These are phyloP conservation scores for Rhinolophus ferrumequinum DNA, from an alignment of 2,113 vertebrate genomes.

Conservation along the genomic window DNA sequence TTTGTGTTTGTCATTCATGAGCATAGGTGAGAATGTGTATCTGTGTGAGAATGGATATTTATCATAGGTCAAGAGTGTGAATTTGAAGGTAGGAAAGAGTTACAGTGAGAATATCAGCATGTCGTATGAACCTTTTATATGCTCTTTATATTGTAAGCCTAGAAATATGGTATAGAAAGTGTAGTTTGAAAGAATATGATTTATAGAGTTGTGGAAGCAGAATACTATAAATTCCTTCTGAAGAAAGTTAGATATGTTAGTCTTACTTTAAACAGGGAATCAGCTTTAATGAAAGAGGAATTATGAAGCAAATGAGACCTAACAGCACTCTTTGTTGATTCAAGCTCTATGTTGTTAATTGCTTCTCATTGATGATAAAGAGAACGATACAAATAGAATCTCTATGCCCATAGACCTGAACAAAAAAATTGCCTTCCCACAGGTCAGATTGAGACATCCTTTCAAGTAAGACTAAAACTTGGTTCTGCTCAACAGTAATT, in stretches of 20 bases:
- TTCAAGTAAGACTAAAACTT: conserved; percentile 10
- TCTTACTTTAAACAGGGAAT: conserved; percentile 27
- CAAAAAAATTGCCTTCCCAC: not conserved
- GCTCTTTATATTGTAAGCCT: not conserved
- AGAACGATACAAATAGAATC: not conserved
- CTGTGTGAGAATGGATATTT: not conserved
- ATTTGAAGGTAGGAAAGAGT: not conserved
- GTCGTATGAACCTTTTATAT: not conserved
- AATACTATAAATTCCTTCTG: not conserved
- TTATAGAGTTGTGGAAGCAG: not conserved
- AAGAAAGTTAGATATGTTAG: not conserved
- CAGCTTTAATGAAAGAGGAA: not conserved
- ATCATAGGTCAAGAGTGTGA: not conserved
- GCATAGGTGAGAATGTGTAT: not conserved
- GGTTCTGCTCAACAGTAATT: not conserved
- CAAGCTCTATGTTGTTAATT: not conserved
- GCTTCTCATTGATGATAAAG: conserved; percentile 24
- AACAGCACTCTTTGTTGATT: not conserved
- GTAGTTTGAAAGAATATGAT: not conserved
- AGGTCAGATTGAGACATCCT: not conserved
- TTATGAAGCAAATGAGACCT: not conserved
- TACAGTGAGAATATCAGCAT: not conserved
- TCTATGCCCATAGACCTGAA: not conserved
- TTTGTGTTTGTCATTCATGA: not conserved
- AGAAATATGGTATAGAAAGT: conserved; percentile 1